Evolutionary conservation across 1,140 invertebrate species (phyloP).

Genomic region (Sitodiplosis mosellana): DNA sequence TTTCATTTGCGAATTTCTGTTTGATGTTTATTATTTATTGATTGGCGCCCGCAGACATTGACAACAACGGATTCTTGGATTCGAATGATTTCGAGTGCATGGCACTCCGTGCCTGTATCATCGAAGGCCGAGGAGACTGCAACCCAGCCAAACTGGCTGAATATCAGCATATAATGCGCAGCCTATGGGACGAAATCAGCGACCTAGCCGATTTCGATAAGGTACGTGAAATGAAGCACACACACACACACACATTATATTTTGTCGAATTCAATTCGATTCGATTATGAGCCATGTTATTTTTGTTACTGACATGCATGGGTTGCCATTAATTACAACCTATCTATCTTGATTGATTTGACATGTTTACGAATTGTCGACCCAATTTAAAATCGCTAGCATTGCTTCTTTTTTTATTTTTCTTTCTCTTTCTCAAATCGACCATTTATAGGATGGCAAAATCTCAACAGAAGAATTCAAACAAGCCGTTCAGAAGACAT

Average conservation of each 20-base stretch:
- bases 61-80: conserved; percentile 64
- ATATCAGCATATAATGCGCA: conserved; percentile 61
- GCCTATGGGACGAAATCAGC: conserved; percentile 67
- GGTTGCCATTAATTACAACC: background rate
- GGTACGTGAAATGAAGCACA: conserved; percentile 36
- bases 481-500: conserved; percentile 56
- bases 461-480: conserved; percentile 68
- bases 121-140: conserved; percentile 65
- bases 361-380: background rate
- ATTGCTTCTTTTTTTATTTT: no score
- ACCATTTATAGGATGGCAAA: conserved; percentile 45
- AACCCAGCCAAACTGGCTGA: conserved; percentile 45
- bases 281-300: no score
- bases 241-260: no score
- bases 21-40: conserved; percentile 1
- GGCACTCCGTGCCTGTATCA: conserved; percentile 55
- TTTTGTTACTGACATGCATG: no score
- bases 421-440: conserved; percentile 6
- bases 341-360: background rate
- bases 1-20: background rate
- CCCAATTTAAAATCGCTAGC: background rate
- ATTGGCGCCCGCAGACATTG: conserved; percentile 45
- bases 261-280: background rate
- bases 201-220: conserved; percentile 70
- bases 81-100: conserved; percentile 65